Conservation (phyloP, 2,888 invertebrate species). For the Cephus runcator region DNA sequence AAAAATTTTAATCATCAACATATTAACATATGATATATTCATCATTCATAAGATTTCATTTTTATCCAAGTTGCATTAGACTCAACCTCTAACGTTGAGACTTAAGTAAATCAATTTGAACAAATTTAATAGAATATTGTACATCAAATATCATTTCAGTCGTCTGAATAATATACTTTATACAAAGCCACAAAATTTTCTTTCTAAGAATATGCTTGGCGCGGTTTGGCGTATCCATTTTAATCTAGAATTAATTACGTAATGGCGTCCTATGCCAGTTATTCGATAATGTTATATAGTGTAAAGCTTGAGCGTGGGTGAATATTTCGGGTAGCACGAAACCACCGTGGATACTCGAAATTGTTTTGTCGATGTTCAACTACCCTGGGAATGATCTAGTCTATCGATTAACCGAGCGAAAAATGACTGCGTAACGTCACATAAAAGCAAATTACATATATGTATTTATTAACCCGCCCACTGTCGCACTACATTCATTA, state of each 20-base stretch:
- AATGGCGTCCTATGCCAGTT: neutral
- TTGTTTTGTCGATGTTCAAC: neutral
- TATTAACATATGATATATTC: neutral
- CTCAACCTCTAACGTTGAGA: neutral
- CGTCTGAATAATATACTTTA: neutral
- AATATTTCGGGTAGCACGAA: neutral
- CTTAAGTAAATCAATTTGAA: no score
- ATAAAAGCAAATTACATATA: neutral
- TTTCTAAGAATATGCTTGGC: neutral
- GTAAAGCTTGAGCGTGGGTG: neutral
- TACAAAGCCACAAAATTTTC: neutral
- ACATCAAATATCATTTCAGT: neutral
- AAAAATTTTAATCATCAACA: neutral
- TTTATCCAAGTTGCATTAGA: neutral
- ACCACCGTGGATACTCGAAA: neutral
- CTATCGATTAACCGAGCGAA: neutral
- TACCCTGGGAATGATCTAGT: neutral
- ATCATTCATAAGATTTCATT: neutral
- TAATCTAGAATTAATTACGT: constrained; percentile 2
- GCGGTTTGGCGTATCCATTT: neutral
- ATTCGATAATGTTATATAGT: neutral
- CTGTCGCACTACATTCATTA: neutral
- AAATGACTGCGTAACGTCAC: neutral
- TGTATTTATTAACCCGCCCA: neutral
- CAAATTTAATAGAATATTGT: neutral